These are phyloP conservation scores for Phoeniculus purpureus DNA, from an alignment of 2,797 vertebrate species.

Conservation along the genomic window DNA sequence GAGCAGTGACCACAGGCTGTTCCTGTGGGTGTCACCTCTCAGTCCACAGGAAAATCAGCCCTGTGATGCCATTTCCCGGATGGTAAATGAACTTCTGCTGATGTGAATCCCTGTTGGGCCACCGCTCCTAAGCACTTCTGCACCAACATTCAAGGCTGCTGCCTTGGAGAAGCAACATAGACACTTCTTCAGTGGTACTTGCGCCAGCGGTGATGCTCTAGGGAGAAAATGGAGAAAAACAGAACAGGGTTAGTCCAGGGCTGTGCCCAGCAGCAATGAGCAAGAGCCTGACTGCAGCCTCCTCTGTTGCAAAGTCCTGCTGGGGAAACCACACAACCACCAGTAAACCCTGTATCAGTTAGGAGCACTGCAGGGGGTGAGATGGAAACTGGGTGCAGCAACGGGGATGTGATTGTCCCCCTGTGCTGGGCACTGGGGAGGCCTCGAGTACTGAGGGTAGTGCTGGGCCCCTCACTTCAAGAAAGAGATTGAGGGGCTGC, in stretches of 20 bases:
- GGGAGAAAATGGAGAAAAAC: background rate
- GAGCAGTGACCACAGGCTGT: background rate
- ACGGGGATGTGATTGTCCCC: too few relatives aligned
- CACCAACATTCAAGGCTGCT: too few relatives aligned
- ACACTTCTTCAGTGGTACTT: conserved; percentile 44
- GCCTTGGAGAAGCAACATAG: background rate
- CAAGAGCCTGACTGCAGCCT: background rate
- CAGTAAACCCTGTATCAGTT: background rate
- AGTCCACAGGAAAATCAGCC: background rate
- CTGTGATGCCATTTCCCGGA: background rate
- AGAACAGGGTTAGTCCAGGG: background rate
- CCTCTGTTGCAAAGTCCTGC: background rate
- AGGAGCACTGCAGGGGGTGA: background rate
- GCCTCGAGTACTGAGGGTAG: too few relatives aligned
- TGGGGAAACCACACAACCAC: background rate
- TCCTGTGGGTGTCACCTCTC: background rate
- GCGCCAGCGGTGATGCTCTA: conserved; percentile 57
- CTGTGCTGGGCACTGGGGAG: too few relatives aligned
- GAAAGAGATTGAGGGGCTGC: too few relatives aligned
- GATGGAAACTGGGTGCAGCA: too few relatives aligned
- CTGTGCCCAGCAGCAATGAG: background rate
- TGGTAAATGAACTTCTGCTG: background rate
- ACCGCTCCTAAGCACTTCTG: background rate
- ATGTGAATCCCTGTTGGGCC: background rate
- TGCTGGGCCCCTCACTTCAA: too few relatives aligned